Conservation (phyloP, 30 jellyfish, hydroid and myxozoan genomes). For the Aurelia sp. region DNA sequence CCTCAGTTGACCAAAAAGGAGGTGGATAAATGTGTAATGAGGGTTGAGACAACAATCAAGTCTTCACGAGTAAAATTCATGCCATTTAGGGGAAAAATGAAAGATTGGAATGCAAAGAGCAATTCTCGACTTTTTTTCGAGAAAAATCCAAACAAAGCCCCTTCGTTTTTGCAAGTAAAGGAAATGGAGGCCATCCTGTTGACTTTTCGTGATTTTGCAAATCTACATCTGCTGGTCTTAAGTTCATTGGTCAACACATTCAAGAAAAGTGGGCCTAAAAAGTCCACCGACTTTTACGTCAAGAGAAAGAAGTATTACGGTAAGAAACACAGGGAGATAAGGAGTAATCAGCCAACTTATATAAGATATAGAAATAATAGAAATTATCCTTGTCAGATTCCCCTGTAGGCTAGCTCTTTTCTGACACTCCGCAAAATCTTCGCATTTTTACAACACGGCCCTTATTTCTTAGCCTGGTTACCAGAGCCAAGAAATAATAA, state of each 20-base stretch:
- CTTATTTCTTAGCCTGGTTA: too few species aligned
- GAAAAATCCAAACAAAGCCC: conserved; percentile 16
- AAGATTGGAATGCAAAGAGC: neutral
- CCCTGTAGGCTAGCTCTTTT: too few species aligned
- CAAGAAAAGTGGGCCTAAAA: neutral
- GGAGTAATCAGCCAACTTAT: too few species aligned
- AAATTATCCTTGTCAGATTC: too few species aligned
- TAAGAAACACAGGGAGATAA: neutral
- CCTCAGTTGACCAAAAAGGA: conserved; percentile 5
- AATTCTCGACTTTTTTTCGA: neutral
- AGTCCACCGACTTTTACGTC: neutral
- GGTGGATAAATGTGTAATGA: conserved; percentile 5
- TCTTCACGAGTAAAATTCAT: conserved; percentile 1
- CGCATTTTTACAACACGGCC: too few species aligned
- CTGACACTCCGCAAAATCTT: too few species aligned
- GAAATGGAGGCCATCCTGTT: conserved; percentile 19
- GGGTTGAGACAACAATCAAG: neutral
- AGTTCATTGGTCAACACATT: conserved; percentile 6
- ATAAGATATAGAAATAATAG: too few species aligned
- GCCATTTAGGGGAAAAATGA: neutral
- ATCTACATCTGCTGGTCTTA: conserved; percentile 1
- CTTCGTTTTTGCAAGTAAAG: conserved; percentile 2
- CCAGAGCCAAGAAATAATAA: too few species aligned
- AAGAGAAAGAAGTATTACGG: neutral
- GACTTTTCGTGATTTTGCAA: conserved; percentile 34